Conservation (phyloP, 1,140 invertebrate species). For the Brachionus calyciflorus region DNA sequence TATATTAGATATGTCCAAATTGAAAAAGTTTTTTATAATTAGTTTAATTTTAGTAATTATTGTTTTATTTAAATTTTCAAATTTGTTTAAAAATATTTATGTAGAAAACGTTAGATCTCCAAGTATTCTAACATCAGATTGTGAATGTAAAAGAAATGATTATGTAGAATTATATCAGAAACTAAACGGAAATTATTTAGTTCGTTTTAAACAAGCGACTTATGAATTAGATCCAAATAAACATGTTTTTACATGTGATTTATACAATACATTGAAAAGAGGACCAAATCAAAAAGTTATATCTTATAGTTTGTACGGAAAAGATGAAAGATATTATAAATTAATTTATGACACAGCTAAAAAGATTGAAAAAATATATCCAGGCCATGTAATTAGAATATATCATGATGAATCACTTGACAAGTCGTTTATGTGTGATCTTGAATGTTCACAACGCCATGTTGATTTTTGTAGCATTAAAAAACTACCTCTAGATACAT, state of each 20-base stretch:
- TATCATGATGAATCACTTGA: conserved; percentile 34
- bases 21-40: no score
- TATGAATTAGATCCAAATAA: no score
- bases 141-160: no score
- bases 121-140: no score
- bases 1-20: no score
- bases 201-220: no score
- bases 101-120: no score
- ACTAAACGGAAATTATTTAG: no score
- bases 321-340: not conserved
- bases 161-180: no score
- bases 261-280: not conserved
- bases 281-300: conserved; percentile 13
- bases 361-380: not conserved
- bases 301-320: not conserved
- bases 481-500: not conserved
- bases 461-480: conserved; percentile 10
- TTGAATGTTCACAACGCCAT: not conserved
- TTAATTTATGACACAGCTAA: not conserved
- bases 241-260: conserved; percentile 1
- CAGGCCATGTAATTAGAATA: not conserved
- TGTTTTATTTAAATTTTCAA: no score
- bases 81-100: no score
- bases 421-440: not conserved
- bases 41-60: no score